phyloP scores from a whole-genome alignment of 2,888 invertebrate species.

The Eupithecia dodoneata region DNA sequence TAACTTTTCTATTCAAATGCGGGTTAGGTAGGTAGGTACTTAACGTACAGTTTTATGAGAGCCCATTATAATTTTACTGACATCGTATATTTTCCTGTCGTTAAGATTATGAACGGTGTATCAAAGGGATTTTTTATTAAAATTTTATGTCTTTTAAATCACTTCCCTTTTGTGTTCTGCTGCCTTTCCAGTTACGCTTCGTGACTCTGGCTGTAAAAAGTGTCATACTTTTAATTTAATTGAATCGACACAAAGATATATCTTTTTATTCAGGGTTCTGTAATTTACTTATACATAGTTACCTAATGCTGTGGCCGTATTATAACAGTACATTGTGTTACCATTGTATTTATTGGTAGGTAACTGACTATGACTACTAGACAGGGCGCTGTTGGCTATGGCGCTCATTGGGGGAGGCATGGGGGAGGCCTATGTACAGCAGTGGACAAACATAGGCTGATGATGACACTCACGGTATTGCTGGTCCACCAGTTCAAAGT shows the following conservation, averaged over 20 bases:
- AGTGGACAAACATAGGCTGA: too few relatives aligned
- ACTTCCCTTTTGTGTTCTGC: slow-evolving; percentile 75
- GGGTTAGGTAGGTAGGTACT: slow-evolving; percentile 36
- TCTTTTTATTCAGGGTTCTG: background rate
- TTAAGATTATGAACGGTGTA: slow-evolving; percentile 74
- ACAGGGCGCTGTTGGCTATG: too few relatives aligned
- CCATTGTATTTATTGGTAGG: too few relatives aligned
- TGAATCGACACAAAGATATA: slow-evolving; percentile 40
- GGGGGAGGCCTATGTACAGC: too few relatives aligned
- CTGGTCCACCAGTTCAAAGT: too few relatives aligned
- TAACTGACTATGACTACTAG: too few relatives aligned
- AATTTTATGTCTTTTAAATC: slow-evolving; percentile 80
- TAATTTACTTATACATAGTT: background rate
- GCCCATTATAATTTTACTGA: slow-evolving; percentile 82
- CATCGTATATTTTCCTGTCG: slow-evolving; percentile 76
- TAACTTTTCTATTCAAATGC: slow-evolving; percentile 83
- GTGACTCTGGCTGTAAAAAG: slow-evolving; percentile 60
- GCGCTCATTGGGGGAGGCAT: too few relatives aligned
- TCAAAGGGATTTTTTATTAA: slow-evolving; percentile 75
- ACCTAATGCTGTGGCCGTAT: too few relatives aligned
- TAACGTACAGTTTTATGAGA: slow-evolving; percentile 67
- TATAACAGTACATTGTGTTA: too few relatives aligned
- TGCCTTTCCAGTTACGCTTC: slow-evolving; percentile 65
- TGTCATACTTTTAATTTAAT: slow-evolving; percentile 40
- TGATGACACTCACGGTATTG: too few relatives aligned